Evolutionary conservation across 2,888 invertebrate species (phyloP).

Genomic region (Erebia ligea): DNA sequence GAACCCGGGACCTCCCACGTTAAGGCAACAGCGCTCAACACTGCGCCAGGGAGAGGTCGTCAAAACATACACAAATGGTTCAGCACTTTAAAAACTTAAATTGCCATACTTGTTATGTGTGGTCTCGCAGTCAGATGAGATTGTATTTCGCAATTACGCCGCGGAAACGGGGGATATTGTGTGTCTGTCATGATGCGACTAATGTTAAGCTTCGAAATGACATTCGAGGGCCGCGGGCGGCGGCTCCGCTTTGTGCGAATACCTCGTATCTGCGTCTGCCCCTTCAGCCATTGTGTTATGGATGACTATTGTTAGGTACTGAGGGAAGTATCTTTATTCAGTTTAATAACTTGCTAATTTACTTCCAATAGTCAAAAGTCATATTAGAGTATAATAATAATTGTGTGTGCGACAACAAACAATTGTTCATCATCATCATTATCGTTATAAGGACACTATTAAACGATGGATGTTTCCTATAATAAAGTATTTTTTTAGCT

Average conservation of each 20-base stretch:
- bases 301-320: constrained; percentile 31
- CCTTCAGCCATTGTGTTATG: constrained; percentile 49
- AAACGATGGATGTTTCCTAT: too few species aligned
- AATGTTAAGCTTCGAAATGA: constrained; percentile 70
- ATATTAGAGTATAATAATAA: too few species aligned
- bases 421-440: too few species aligned
- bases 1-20: too few species aligned
- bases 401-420: too few species aligned
- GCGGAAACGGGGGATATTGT: constrained; percentile 48
- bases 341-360: constrained; percentile 4
- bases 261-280: constrained; percentile 50
- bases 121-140: constrained; percentile 24
- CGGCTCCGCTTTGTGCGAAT: constrained; percentile 74
- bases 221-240: constrained; percentile 66
- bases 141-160: constrained; percentile 43
- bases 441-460: too few species aligned
- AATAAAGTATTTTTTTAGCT: too few species aligned
- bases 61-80: too few species aligned
- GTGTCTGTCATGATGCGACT: constrained; percentile 64
- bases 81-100: constrained; percentile 1
- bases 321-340: background rate
- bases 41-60: too few species aligned
- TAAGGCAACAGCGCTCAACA: too few species aligned
- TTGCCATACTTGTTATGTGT: constrained; percentile 26
- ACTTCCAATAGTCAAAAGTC: background rate